Percentiles rank a stretch among this genome's conserved stretches.
Conservation (phyloP, 2,797 vertebrate species). For the Leptoclinus maculatus region DNA sequence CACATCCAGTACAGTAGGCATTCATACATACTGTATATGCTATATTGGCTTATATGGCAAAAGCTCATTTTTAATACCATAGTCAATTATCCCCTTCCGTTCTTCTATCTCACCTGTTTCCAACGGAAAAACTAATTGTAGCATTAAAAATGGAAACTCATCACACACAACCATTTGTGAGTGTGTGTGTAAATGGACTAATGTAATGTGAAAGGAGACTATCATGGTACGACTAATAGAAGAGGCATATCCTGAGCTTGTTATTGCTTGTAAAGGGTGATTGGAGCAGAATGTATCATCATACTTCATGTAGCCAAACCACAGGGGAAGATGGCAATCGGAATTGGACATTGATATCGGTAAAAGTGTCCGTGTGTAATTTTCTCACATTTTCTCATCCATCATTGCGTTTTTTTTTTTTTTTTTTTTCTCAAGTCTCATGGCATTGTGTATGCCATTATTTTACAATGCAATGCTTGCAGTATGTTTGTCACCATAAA, state of each 20-base stretch:
- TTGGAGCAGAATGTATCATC: conserved; percentile 48
- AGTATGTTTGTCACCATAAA: conserved; percentile 13
- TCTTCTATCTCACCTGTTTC: conserved; percentile 19
- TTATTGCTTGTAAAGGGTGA: conserved; percentile 63
- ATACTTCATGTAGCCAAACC: conserved; percentile 43
- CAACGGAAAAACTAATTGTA: background rate
- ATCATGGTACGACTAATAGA: conserved; percentile 48
- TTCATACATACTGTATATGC: background rate
- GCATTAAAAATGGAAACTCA: conserved; percentile 40
- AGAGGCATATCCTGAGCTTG: conserved; percentile 37
- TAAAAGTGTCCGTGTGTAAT: conserved; percentile 4
- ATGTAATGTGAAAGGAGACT: conserved; percentile 52
- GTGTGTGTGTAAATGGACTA: conserved; percentile 47
- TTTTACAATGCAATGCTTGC: background rate
- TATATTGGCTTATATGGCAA: background rate
- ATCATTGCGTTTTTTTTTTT: conserved; percentile 5
- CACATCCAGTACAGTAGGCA: background rate
- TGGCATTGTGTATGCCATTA: background rate
- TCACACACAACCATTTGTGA: conserved; percentile 19
- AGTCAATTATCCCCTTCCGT: conserved; percentile 1
- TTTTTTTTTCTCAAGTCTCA: background rate
- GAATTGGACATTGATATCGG: conserved; percentile 52
- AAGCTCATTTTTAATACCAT: background rate
- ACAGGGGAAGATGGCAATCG: conserved; percentile 32
- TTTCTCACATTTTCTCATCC: conserved; percentile 34